Percentiles rank a stretch among this genome's conserved stretches.
Conservation (phyloP, 2,113 vertebrate genomes). For the Tetrax tetrax region DNA sequence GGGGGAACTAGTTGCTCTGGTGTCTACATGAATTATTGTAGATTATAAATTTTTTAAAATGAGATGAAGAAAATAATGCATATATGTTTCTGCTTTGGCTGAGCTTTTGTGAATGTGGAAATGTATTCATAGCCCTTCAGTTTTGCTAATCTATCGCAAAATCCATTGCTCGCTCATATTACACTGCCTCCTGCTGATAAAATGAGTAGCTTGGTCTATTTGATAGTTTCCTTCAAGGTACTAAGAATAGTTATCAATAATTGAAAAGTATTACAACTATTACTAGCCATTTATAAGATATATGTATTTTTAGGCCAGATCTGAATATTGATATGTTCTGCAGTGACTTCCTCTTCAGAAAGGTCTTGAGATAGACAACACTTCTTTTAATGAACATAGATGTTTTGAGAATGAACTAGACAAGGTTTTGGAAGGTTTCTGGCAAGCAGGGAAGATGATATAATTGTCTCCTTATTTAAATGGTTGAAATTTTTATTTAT, state of each 20-base stretch:
- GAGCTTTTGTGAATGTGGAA: not conserved
- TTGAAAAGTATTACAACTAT: not conserved
- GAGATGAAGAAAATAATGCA: not conserved
- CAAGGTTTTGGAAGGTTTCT: not conserved
- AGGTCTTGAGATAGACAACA: not conserved
- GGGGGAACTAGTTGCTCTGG: not conserved
- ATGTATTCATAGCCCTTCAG: not conserved
- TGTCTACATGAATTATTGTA: not conserved
- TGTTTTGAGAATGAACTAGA: not conserved
- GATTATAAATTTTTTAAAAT: not conserved
- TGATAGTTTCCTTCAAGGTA: not conserved
- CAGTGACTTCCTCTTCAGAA: not conserved
- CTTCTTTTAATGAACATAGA: not conserved
- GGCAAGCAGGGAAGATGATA: not conserved
- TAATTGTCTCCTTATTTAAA: not conserved
- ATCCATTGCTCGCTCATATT: not conserved
- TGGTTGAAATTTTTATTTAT: not conserved
- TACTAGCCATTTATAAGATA: not conserved
- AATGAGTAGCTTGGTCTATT: not conserved
- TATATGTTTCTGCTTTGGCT: not conserved
- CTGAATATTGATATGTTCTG: not conserved
- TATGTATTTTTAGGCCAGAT: not conserved
- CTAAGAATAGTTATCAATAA: not conserved
- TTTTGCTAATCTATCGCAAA: not conserved
- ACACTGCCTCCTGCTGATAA: not conserved